These are phyloP conservation scores for Ploceus nigricollis DNA, from an alignment of 2,113 vertebrate species.

Conservation along the genomic window DNA sequence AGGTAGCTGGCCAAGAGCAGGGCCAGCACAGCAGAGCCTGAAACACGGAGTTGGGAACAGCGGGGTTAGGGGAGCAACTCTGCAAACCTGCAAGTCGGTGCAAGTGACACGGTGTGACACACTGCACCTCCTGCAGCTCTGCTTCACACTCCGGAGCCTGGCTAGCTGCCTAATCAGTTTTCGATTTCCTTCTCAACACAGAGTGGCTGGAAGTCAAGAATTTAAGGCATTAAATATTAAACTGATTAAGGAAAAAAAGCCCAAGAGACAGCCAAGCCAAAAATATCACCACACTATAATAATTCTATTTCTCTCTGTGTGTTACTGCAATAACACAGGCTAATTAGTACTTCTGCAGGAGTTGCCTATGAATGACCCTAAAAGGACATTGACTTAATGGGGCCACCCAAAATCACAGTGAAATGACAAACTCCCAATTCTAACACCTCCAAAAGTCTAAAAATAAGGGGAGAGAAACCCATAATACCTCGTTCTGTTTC, in stretches of 20 bases:
- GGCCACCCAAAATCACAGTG: background rate
- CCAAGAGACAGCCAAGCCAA: background rate
- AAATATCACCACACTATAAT: background rate
- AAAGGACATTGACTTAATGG: background rate
- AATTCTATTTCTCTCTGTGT: background rate
- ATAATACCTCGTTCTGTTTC: background rate
- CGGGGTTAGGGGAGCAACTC: background rate
- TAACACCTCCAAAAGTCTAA: background rate
- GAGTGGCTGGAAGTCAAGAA: background rate
- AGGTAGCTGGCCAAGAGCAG: constrained; percentile 92
- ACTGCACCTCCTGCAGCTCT: background rate
- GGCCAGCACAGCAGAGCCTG: constrained; percentile 90
- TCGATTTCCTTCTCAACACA: background rate
- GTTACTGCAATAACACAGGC: background rate
- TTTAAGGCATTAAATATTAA: background rate
- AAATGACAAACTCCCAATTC: rapidly evolving
- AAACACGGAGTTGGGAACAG: background rate
- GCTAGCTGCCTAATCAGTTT: background rate
- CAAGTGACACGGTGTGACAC: background rate
- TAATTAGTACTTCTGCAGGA: background rate
- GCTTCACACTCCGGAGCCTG: rapidly evolving
- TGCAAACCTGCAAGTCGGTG: background rate
- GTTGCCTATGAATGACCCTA: background rate
- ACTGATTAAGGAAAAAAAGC: background rate
- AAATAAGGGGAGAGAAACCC: background rate